phyloP scores from a whole-genome alignment of 2,113 vertebrate species.

The Hemibagrus wyckioides region DNA sequence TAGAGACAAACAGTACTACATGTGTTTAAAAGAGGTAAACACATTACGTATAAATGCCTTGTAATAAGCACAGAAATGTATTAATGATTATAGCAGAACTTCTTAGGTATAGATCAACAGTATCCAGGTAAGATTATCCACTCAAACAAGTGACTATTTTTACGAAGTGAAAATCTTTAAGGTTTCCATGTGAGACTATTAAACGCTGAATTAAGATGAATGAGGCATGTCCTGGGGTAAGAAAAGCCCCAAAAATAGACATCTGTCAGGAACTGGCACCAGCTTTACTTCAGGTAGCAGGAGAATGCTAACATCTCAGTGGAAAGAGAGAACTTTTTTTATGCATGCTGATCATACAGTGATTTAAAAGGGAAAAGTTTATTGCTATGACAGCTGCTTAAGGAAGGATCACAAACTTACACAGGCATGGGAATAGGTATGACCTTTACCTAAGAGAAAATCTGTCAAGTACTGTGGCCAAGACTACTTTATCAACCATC shows the following conservation, averaged over 20 bases:
- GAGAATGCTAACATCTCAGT: too few species aligned
- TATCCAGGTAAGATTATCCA: neutral
- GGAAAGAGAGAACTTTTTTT: neutral
- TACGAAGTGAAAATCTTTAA: neutral
- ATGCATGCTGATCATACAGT: neutral
- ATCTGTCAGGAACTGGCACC: neutral
- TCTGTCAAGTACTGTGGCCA: neutral
- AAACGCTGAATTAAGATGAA: neutral
- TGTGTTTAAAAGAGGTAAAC: neutral
- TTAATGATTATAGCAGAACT: neutral
- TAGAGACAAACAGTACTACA: neutral
- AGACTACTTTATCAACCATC: neutral
- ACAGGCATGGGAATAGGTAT: neutral
- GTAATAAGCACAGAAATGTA: neutral
- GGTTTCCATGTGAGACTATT: neutral
- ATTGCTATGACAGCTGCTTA: neutral
- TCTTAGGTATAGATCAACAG: too few species aligned
- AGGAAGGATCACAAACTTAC: neutral
- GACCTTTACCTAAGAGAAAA: conserved; percentile 9
- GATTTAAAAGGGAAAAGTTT: neutral
- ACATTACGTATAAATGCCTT: neutral
- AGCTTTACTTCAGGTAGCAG: neutral
- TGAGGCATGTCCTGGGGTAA: neutral
- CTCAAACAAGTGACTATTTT: neutral
- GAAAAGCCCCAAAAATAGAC: neutral